A percentile compares a stretch with the other conserved stretches of the same genome.
These are phyloP conservation scores for Hylomyscus alleni DNA, from an alignment of 2,797 vertebrate genomes.

Conservation along the genomic window DNA sequence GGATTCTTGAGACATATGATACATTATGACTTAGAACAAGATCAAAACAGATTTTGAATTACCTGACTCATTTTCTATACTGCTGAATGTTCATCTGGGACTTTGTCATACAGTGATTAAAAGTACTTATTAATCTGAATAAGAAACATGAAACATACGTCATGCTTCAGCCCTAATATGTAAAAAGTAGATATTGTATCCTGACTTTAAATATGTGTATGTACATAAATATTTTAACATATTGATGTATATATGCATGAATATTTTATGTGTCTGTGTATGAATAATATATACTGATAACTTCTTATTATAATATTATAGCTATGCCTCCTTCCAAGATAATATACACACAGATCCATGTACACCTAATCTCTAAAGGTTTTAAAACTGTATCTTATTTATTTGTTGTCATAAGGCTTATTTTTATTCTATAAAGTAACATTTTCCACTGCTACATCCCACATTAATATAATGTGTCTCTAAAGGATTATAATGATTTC, in stretches of 20 bases:
- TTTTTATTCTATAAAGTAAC: neutral
- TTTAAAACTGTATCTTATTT: conserved; percentile 18
- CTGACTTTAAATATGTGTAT: neutral
- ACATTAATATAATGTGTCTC: neutral
- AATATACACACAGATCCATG: neutral
- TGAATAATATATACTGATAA: neutral
- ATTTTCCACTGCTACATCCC: neutral
- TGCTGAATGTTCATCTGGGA: conserved; percentile 18
- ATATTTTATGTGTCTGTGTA: neutral
- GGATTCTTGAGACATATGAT: neutral
- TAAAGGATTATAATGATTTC: conserved; percentile 31
- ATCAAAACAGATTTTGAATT: conserved; percentile 21
- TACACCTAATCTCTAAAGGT: neutral
- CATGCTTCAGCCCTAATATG: neutral
- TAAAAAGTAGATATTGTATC: neutral
- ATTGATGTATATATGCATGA: neutral
- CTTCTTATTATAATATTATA: neutral
- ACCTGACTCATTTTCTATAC: neutral
- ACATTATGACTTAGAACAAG: conserved; percentile 8
- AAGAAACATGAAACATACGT: neutral
- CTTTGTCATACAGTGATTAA: neutral
- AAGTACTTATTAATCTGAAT: neutral
- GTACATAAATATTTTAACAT: conserved; percentile 9
- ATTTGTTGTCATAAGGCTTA: neutral
- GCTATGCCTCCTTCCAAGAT: neutral